phyloP scores from a whole-genome alignment of 2,888 invertebrate genomes.

The Merodon equestris region DNA sequence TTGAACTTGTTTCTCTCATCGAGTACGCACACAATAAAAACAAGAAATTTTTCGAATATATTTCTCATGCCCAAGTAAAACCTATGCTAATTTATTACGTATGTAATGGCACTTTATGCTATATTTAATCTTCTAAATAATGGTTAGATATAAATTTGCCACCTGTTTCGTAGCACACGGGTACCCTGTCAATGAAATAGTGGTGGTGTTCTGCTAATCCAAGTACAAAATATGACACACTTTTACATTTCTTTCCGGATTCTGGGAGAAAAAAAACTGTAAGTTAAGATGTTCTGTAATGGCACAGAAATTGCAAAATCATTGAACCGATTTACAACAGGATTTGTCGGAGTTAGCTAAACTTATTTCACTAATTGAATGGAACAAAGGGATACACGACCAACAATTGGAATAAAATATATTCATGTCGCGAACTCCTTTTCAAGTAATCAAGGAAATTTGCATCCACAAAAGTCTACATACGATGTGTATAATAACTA shows the following conservation, averaged over 20 bases:
- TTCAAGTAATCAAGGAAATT: slow-evolving; percentile 19
- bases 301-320: slow-evolving; percentile 53
- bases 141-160: too few relatives aligned
- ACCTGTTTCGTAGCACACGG: slow-evolving; percentile 1
- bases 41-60: too few relatives aligned
- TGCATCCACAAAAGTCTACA: too few relatives aligned
- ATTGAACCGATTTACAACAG: slow-evolving; percentile 42
- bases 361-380: slow-evolving; percentile 13
- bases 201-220: slow-evolving; percentile 46
- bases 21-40: too few relatives aligned
- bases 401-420: slow-evolving; percentile 20
- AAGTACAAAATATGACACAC: slow-evolving; percentile 48
- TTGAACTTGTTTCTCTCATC: too few relatives aligned
- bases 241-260: slow-evolving; percentile 23
- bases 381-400: slow-evolving; percentile 9
- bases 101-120: too few relatives aligned
- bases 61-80: too few relatives aligned
- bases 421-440: slow-evolving; percentile 44
- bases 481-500: too few relatives aligned
- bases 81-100: too few relatives aligned
- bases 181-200: slow-evolving; percentile 18
- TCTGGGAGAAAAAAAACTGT: slow-evolving; percentile 33
- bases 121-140: too few relatives aligned
- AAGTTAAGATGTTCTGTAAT: slow-evolving; percentile 48
- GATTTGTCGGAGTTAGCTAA: slow-evolving; percentile 24